A percentile compares a stretch with the other conserved stretches of the same genome.
phyloP scores from a whole-genome alignment of 1,140 invertebrate genomes.

The Sitophilus oryzae region DNA sequence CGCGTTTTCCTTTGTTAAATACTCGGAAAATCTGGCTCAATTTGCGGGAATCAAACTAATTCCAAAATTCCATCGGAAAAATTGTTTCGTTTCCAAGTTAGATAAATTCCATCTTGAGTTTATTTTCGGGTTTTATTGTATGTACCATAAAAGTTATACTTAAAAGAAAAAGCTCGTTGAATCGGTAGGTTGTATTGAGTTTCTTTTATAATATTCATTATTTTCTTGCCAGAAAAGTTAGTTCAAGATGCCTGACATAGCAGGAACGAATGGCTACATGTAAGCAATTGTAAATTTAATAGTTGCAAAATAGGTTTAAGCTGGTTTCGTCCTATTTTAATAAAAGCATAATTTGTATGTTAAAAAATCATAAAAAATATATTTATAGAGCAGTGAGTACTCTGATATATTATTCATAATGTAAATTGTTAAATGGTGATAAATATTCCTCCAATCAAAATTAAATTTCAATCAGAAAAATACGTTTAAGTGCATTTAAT shows the following conservation, averaged over 20 bases:
- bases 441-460: too few relatives aligned
- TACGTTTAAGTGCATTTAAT: too few relatives aligned
- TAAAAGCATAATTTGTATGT: constrained; percentile 36
- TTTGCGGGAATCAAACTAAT: constrained; percentile 24
- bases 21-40: constrained; percentile 17
- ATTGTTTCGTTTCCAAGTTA: constrained; percentile 37
- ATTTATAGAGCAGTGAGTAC: too few relatives aligned
- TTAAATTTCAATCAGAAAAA: too few relatives aligned
- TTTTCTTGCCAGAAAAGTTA: background rate
- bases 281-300: background rate
- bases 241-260: background rate
- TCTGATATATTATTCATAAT: too few relatives aligned
- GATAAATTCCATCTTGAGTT: constrained; percentile 34
- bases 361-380: constrained; percentile 36
- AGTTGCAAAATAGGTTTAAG: too few relatives aligned
- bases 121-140: constrained; percentile 39
- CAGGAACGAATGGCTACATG: background rate
- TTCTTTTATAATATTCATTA: background rate
- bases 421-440: too few relatives aligned
- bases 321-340: too few relatives aligned
- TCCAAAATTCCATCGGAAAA: constrained; percentile 35
- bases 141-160: constrained; percentile 42
- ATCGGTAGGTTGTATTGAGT: too few relatives aligned
- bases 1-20: too few relatives aligned
- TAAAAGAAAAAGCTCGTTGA: too few relatives aligned